Base-by-base conservation (phyloP, 1,140 invertebrate species). In the Amphibalanus amphitrite region DNA sequence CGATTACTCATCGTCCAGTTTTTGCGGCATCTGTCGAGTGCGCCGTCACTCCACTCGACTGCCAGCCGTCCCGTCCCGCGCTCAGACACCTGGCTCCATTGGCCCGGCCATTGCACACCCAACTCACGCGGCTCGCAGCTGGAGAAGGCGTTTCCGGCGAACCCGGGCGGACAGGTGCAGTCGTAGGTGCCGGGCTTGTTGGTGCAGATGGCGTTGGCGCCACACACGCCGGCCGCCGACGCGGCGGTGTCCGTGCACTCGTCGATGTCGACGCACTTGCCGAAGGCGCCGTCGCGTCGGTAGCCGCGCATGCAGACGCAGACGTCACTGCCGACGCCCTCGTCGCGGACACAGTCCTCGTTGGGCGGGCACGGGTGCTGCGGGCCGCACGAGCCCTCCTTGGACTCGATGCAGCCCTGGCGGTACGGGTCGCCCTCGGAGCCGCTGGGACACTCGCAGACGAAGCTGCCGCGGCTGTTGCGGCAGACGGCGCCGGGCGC, bases 121-220 rank as follows among this genome's bases (percentile, higher is more conserved):
- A 10, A 67, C 65, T 67, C 26, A 67, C 65, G 26, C n/a, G 65
- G 20, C 81, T 92, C 88, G 79, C 91, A 95, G 73, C 88, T 82
- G 25, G 86, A 84, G 77, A 91, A 93, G 13, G 91, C 91, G 81
- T 93, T 93, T n/a, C 91, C 91, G 76, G 89, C 89, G 77, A 89
- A 93, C 15, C 90, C 90, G 40, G 86, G 81, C 0, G 91, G 90
- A 78, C 93, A 96, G 76, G 91, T 89, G 77, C 92, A 95, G 80
- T 93, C 91, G 78, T 94, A 96, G 77, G 91, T 92, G n/a, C 93
- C 93, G 0, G 92, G 92, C 65, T 94, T 80, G 81, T 96, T 96
- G 80, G 92, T 93, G 78, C 93, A 95, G 67, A 93, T 85, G 1
- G 92, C 91, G 79, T 93, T 91, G 8, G 89, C 78, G 0, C 92